Conservation (phyloP, 2,113 vertebrate genomes). For the Pelecanus crispus region DNA sequence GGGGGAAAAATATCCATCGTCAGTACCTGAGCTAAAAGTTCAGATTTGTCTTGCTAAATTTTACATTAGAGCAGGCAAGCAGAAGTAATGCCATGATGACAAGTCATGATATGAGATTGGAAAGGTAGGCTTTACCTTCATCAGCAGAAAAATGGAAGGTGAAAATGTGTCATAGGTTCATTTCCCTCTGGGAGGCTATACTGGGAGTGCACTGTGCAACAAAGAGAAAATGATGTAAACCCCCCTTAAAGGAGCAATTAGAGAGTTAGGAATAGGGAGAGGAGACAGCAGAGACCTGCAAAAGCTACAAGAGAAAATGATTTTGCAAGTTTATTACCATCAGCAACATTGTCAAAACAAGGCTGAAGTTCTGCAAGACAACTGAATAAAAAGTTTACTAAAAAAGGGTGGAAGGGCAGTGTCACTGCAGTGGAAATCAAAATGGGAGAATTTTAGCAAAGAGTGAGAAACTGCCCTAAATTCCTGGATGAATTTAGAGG, state of each 20-base stretch:
- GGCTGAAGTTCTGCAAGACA: not conserved
- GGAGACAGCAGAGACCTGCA: not conserved
- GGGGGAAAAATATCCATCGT: not conserved
- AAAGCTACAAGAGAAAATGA: not conserved
- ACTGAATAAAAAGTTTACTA: not conserved
- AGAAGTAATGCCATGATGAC: not conserved
- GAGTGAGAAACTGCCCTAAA: not conserved
- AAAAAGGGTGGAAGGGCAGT: not conserved
- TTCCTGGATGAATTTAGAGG: not conserved
- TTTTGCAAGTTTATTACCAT: not conserved
- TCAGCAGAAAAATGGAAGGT: not conserved
- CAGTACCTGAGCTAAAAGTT: not conserved
- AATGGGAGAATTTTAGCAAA: not conserved
- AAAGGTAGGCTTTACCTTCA: not conserved
- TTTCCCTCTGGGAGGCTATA: not conserved
- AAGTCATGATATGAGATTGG: not conserved
- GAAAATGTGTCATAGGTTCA: not conserved
- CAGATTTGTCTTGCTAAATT: not conserved
- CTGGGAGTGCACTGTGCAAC: not conserved
- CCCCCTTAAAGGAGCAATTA: not conserved
- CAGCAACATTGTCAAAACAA: slow-evolving; percentile 13
- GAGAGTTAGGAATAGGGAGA: not conserved
- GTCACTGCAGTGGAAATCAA: not conserved
- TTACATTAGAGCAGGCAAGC: not conserved
- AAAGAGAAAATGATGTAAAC: not conserved